Evolutionary conservation across 2,113 vertebrate species (phyloP), one percentile per base, ranked within the genome.

Genomic region (Laticauda colubrina): DNA sequence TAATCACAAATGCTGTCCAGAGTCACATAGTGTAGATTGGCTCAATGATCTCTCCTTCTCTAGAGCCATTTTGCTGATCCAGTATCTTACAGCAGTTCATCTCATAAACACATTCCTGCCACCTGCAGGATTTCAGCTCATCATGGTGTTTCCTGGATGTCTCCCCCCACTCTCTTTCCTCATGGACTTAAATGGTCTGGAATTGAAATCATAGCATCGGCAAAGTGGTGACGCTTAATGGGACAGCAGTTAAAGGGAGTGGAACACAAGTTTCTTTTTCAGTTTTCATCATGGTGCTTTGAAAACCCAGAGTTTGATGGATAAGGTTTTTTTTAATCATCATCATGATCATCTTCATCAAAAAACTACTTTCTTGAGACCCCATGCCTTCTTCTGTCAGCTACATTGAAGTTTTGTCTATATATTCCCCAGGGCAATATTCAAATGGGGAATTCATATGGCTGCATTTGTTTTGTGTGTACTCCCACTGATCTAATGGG

Each of bases 391-490:
- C 93, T 91, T 94, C 95, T 92, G 95, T 95, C 94, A 96, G 95
- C 94, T 96, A 92, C 95, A 97, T 93, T 94, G 96, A 97, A 97
- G 97, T 97, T 97, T 97, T 97, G 97, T 96, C 97, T 96, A 95
- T 94, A 95, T 95, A 96, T 96, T 97, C 97, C 97, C 97, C 64
- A 94, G 96, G 97, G 97, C 94, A 95, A 95, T 96, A 95, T 96
- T 96, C 96, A 96, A 96, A 96, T 97, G 97, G 96, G 95, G 96
- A 96, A 95, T 98, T 96, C 97, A 96, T 97, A 97, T 97, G 97
- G 96, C 97, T 96, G 96, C 97, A 97, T 97, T 97, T 97, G 97
- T 98, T 97, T 97, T 97, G 97, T 96, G 96, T 97, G 96, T 97
- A 95, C 97, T 97, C 97, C 97, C 95, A 97, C 97, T 96, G 97